Conservation (phyloP, 2,797 vertebrate genomes). For the Pseudopleuronectes americanus region DNA sequence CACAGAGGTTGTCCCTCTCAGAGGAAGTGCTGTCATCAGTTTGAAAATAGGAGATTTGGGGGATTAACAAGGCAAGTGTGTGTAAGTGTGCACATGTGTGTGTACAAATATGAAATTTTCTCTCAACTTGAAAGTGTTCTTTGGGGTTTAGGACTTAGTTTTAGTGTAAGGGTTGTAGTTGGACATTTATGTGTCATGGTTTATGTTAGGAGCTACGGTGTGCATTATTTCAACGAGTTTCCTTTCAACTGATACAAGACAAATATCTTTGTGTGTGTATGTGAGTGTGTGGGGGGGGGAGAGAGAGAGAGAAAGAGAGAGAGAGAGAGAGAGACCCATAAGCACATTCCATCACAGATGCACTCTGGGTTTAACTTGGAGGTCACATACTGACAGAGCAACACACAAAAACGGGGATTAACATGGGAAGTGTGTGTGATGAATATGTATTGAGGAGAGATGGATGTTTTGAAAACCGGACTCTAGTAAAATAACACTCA, state of each 20-base stretch:
- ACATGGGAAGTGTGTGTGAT: constrained; percentile 63
- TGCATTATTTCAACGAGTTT: too few species aligned
- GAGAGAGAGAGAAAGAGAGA: too few species aligned
- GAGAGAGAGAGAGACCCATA: background rate
- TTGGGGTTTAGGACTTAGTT: too few species aligned
- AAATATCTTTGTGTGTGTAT: constrained; percentile 4
- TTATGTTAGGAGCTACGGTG: too few species aligned
- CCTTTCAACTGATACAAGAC: background rate
- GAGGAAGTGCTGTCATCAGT: constrained; percentile 68
- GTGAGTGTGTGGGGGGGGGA: background rate
- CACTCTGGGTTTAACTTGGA: constrained; percentile 25
- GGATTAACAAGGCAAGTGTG: constrained; percentile 49
- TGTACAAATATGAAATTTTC: background rate
- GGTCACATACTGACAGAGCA: constrained; percentile 44
- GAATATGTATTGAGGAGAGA: constrained; percentile 50
- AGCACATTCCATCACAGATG: constrained; percentile 41
- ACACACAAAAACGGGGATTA: constrained; percentile 63
- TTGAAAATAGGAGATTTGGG: constrained; percentile 49
- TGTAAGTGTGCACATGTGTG: constrained; percentile 23
- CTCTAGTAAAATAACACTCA: constrained; percentile 60
- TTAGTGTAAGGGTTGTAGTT: background rate
- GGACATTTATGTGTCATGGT: background rate
- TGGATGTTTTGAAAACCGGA: constrained; percentile 63
- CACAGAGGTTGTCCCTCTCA: constrained; percentile 8
- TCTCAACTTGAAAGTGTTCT: too few species aligned